Percentiles rank a stretch among this genome's conserved stretches.
Evolutionary conservation across 2,113 vertebrate genomes (phyloP).

Genomic region (Scatophagus argus): DNA sequence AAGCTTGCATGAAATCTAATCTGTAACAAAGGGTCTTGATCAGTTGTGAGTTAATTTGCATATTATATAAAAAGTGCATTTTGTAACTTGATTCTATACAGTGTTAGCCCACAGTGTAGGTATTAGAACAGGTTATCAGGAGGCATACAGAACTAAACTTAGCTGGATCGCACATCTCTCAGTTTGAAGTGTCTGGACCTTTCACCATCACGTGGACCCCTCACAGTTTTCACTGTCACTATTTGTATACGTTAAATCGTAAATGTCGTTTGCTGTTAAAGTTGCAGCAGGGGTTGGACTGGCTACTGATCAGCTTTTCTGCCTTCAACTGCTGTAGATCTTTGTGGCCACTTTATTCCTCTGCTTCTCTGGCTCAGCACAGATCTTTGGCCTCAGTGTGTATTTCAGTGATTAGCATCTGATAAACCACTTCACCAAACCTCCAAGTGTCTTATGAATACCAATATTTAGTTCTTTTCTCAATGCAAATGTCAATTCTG

Average conservation of each 20-base stretch:
- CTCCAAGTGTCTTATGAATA: constrained; percentile 10
- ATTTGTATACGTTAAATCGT: constrained; percentile 11
- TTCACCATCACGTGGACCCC: constrained; percentile 16
- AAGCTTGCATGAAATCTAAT: neutral
- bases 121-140: constrained; percentile 5
- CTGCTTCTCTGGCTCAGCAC: neutral
- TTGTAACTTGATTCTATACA: neutral
- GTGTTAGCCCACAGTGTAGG: too few relatives aligned
- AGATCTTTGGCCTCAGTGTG: neutral
- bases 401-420: neutral
- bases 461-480: neutral
- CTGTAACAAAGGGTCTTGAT: neutral
- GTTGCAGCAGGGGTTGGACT: neutral
- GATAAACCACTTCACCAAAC: neutral
- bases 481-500: neutral
- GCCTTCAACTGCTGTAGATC: neutral
- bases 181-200: neutral
- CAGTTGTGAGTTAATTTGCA: neutral
- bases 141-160: neutral
- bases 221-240: neutral
- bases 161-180: constrained; percentile 2
- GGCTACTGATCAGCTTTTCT: neutral
- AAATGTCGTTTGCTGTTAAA: constrained; percentile 7
- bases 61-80: neutral
- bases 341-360: neutral